phyloP scores from a whole-genome alignment of 2,113 vertebrate genomes.

The Neogobius melanostomus region DNA sequence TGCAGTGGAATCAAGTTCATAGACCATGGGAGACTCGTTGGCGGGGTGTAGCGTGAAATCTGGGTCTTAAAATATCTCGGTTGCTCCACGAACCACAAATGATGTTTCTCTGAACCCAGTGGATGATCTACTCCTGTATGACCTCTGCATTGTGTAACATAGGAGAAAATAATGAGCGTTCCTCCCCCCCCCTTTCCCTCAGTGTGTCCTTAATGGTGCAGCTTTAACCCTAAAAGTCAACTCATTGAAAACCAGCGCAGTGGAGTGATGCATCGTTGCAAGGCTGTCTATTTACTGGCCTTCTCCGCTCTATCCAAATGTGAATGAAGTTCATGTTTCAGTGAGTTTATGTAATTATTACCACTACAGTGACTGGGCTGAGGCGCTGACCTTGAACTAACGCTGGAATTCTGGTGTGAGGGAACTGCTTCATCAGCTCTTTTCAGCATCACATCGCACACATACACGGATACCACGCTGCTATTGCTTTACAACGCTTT shows the following conservation, averaged over 20 bases:
- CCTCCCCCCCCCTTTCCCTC: no score
- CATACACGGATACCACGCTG: slow-evolving; percentile 5
- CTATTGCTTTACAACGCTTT: no score
- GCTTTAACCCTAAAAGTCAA: not conserved
- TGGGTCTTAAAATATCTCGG: no score
- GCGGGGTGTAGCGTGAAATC: no score
- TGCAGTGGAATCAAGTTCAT: not conserved
- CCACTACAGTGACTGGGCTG: not conserved
- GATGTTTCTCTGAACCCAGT: no score
- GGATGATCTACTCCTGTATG: no score
- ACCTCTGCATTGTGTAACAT: no score
- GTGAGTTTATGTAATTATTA: slow-evolving; percentile 15
- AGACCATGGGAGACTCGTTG: no score
- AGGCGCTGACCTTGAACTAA: slow-evolving; percentile 50
- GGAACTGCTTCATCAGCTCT: slow-evolving; percentile 49
- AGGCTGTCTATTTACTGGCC: not conserved
- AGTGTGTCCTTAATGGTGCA: no score
- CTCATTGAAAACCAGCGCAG: not conserved
- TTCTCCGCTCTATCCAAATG: not conserved
- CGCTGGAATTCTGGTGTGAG: slow-evolving; percentile 38
- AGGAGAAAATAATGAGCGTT: no score
- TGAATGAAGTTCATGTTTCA: slow-evolving; percentile 14
- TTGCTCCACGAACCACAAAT: no score
- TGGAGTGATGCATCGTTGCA: not conserved
- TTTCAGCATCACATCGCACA: slow-evolving; percentile 9